A percentile compares a stretch with the other conserved stretches of the same genome.
Conservation (phyloP, 2,797 vertebrate species). For the Leptodactylus fallax region DNA sequence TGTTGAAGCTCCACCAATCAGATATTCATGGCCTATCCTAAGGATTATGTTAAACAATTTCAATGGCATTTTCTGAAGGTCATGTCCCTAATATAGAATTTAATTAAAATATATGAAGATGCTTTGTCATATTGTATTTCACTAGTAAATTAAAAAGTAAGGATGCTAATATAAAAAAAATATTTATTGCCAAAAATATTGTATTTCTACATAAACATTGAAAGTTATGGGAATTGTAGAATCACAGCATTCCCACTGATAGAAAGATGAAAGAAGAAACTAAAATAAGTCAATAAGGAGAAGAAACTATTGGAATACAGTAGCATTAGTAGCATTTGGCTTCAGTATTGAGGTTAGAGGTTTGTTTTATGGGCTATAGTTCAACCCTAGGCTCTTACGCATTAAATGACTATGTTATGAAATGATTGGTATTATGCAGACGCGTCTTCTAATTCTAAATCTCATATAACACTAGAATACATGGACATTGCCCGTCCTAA, state of each 20-base stretch:
- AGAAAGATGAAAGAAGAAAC: slow-evolving; percentile 33
- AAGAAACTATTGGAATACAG: slow-evolving; percentile 21
- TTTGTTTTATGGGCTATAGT: slow-evolving; percentile 15
- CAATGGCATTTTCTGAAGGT: neutral
- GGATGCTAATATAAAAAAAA: neutral
- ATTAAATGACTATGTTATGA: neutral
- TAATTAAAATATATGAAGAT: neutral
- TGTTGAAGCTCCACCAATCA: too few species aligned
- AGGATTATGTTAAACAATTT: neutral
- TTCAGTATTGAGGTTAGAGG: slow-evolving; percentile 20
- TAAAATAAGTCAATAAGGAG: slow-evolving; percentile 9
- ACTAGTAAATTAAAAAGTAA: neutral
- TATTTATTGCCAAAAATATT: neutral
- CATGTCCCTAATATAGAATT: neutral
- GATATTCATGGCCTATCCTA: too few species aligned
- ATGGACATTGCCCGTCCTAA: neutral
- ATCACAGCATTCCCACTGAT: slow-evolving; percentile 43
- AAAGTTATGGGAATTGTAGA: slow-evolving; percentile 43
- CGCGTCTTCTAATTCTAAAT: neutral
- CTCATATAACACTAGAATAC: neutral
- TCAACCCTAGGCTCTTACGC: neutral
- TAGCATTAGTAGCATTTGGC: slow-evolving; percentile 45
- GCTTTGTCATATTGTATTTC: neutral
- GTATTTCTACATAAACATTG: slow-evolving; percentile 26
- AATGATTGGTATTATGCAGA: neutral